These are phyloP conservation scores for Paracanthobrama guichenoti DNA, from an alignment of 2,113 vertebrate genomes.

Conservation along the genomic window DNA sequence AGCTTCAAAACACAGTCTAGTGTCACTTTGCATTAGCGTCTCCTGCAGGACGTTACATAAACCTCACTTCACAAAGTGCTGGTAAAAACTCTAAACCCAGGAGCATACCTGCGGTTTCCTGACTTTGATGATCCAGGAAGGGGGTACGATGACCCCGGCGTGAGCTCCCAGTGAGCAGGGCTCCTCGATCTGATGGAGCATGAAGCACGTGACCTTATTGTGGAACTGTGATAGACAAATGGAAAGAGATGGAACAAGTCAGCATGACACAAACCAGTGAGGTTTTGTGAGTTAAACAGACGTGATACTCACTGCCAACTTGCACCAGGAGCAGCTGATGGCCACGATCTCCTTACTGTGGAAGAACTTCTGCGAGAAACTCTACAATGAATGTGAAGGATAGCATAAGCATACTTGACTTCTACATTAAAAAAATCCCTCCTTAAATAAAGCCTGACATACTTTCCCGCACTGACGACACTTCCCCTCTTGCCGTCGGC, in stretches of 20 bases:
- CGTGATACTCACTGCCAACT: conserved; percentile 88
- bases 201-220: conserved; percentile 99
- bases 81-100: neutral
- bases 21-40: conserved; percentile 32
- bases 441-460: conserved; percentile 43
- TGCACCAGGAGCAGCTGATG: conserved; percentile 99
- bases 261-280: neutral
- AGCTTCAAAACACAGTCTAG: conserved; percentile 25
- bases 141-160: conserved; percentile 93
- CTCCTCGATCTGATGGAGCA: conserved; percentile 98
- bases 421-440: neutral
- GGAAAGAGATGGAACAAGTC: conserved; percentile 27
- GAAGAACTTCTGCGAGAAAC: conserved; percentile 99
- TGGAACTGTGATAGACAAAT: conserved; percentile 82
- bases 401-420: neutral
- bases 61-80: neutral
- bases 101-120: conserved; percentile 91
- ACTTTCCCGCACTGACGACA: conserved; percentile 98
- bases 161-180: conserved; percentile 94
- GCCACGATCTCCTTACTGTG: conserved; percentile 99
- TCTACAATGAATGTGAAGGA: conserved; percentile 69
- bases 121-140: conserved; percentile 99
- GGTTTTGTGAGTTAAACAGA: neutral
- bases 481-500: conserved; percentile 93
- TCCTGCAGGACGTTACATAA: neutral